Base-by-base conservation (phyloP, 2,797 vertebrate genomes). In the Heliangelus exortis region DNA sequence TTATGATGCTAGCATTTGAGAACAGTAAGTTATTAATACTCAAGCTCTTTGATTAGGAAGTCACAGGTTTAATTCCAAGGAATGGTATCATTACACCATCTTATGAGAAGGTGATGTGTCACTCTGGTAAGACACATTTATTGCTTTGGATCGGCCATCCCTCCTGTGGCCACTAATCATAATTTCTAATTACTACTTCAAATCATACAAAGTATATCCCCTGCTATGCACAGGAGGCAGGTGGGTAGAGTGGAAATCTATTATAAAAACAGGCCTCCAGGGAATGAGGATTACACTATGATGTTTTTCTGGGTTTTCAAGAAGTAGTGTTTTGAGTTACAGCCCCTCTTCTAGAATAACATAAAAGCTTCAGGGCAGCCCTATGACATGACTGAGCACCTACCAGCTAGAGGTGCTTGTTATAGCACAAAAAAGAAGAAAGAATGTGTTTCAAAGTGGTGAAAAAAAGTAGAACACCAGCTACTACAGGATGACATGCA, bases 171-270 rank as follows among this genome's bases (percentile, higher is more conserved):
- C 94, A 93, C 84, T 86, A 59, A 93, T 90, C 87, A 89, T 74
- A 22, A 15, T 68, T 87, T 75, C 90, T 95, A 95, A 96, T 96
- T 96, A 96, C 91, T 86, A 11, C 92, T 91, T 90, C 92, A 71
- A 96, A 93, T 92, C 87, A 87, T 25, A 88, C 58, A 31, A 71
- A 87, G 74, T 84, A 62, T 77, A 82, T 81, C 62, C 62, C 86
- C 92, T 65, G 69, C 94, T 77, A 90, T 10, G 89, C 91, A 83
- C 92, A 94, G 90, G 96, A 92, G 91, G 93, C 95, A 94, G 91
- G 96, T 94, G 95, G 89, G 77, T 62, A 41, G 86, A 95, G 77
- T 55, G 54, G 80, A 88, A 95, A 89, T 94, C 92, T 94, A 89
- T 91, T 96, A 91, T 6, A 89, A 87, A 94, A 93, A 71, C 90